These are phyloP conservation scores for Girardinus metallicus DNA, from an alignment of 2,797 vertebrate species.

Conservation along the genomic window DNA sequence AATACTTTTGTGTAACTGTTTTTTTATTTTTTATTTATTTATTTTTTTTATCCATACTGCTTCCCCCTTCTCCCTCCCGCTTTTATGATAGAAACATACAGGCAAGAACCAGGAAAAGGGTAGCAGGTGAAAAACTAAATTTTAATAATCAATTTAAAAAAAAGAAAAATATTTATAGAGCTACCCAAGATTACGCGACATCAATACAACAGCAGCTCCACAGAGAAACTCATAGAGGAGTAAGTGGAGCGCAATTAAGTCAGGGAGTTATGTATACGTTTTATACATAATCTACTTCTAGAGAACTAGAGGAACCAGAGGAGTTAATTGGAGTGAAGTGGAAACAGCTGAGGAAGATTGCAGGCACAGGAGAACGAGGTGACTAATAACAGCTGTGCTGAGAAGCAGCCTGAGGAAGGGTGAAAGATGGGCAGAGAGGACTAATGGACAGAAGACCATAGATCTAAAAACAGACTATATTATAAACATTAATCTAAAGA, in stretches of 20 bases:
- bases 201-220: background rate
- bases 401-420: background rate
- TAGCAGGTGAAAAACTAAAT: background rate
- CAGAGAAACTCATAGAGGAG: background rate
- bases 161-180: background rate
- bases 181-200: background rate
- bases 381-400: background rate
- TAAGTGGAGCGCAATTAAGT: too few species aligned
- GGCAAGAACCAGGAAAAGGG: background rate
- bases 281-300: too few species aligned
- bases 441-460: background rate
- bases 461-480: background rate
- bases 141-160: too few species aligned
- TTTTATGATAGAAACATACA: background rate
- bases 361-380: background rate
- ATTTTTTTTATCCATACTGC: too few species aligned
- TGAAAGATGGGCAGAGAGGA: background rate
- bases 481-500: background rate
- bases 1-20: too few species aligned
- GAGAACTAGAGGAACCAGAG: background rate
- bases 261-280: background rate
- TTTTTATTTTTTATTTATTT: too few species aligned
- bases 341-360: background rate
- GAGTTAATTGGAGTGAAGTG: background rate
- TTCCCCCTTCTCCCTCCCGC: too few species aligned